A percentile compares a stretch with the other conserved stretches of the same genome.
Evolutionary conservation across 2,797 vertebrate genomes (phyloP).

Genomic region (Pseudochirops corinnae): DNA sequence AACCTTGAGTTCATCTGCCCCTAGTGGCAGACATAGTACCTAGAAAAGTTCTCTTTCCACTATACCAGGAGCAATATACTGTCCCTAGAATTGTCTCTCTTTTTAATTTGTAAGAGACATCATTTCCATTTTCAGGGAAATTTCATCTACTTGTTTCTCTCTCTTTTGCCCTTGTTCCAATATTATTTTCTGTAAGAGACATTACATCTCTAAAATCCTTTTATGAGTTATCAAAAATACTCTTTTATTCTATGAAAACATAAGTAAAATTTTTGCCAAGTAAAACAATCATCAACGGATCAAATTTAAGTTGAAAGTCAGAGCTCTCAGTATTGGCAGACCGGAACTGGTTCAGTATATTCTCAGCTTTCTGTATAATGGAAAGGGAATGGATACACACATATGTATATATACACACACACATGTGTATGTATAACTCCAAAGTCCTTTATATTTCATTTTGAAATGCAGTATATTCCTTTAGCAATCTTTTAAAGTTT

Average conservation of each 20-base stretch:
- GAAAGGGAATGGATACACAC: not conserved
- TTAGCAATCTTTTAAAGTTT: not conserved
- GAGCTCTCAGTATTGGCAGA: constrained; percentile 7
- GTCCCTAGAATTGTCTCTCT: not conserved
- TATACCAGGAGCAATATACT: not conserved
- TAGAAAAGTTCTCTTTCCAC: not conserved
- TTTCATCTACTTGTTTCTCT: not conserved
- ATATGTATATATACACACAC: too few species aligned
- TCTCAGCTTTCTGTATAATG: not conserved
- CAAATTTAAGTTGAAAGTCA: not conserved
- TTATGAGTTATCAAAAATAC: not conserved
- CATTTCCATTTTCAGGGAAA: not conserved
- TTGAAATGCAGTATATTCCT: not conserved
- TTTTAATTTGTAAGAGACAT: not conserved
- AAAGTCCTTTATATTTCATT: not conserved
- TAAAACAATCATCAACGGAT: not conserved
- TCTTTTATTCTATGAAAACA: not conserved
- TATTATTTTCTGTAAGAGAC: not conserved
- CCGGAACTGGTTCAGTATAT: not conserved
- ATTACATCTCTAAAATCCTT: not conserved
- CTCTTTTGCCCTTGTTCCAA: not conserved
- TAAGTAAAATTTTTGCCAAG: not conserved
- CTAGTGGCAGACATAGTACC: not conserved
- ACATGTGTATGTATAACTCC: not conserved
- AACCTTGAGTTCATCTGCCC: not conserved